Evolutionary conservation across 1,140 invertebrate species (phyloP), one percentile per base, ranked within the genome.

Genomic region (Calephelis nemesis): DNA sequence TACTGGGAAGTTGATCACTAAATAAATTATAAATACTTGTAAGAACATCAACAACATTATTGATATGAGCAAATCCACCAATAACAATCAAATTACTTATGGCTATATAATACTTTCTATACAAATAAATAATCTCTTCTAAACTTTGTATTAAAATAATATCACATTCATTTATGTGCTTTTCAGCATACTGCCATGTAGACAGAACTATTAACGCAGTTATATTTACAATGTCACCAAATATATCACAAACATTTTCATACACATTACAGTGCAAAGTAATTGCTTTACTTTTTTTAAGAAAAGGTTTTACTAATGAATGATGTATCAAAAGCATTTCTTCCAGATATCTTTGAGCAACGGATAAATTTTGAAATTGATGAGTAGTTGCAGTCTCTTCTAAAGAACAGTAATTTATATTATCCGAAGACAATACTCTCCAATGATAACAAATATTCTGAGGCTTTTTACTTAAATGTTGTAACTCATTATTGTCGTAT

Each of bases 1-100:
- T 92, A 75, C 81, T 81, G 50, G 92, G 92, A 48, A 93, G 81
- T 80, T 91, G 93, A 77, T 94, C 92, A 74, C 91, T 92, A 78
- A 95, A 94, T 74, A 94, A 87, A 81, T 92, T 93, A 79, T 93
- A 92, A 74, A 95, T 79, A 82, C 89, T 87, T 72, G 91, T 89
- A 54, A 94, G 93, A 50, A 94, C 87, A 77, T 95, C 94, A 68
- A 95, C 87, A 62, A 94, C 82, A 83, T 92, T 93, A 63, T 94
- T 93, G 66, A 95, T 95, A 76, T 95, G 93, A 65, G 93, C 85
- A 89, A 96, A 96, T 67, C 95, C 96, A 78, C 94, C 94, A 67
- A 96, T 93, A 74, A 95, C 94, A 74, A 96, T 94, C 67, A 97
- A 92, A 92, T 97, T 95, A 84, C 96, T 96, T 82, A 97, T 93